phyloP scores from a whole-genome alignment of 2,888 invertebrate genomes.

The Idaea dimidiata region DNA sequence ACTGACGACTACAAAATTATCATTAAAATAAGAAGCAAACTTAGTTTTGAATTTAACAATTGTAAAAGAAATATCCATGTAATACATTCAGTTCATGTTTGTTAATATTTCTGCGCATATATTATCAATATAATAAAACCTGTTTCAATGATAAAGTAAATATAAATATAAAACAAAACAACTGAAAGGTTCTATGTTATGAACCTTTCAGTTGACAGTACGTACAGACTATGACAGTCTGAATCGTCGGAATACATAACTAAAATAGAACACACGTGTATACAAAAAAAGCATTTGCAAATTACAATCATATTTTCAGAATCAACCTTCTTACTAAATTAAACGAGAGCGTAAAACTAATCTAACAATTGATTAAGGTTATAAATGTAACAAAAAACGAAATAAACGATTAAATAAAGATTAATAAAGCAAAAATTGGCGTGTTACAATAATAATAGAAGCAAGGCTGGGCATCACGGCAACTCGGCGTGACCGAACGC shows the following conservation, averaged over 20 bases:
- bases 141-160: background rate
- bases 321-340: background rate
- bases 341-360: background rate
- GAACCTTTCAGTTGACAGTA: no score
- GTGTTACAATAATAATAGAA: constrained; percentile 13
- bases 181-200: background rate
- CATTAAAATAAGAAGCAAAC: constrained; percentile 3
- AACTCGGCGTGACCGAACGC: constrained; percentile 20
- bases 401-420: constrained; percentile 12
- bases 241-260: background rate
- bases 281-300: background rate
- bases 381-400: background rate
- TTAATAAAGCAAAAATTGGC: constrained; percentile 15
- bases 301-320: background rate
- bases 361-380: background rate
- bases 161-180: background rate
- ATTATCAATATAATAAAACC: background rate
- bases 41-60: background rate
- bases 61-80: background rate
- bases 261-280: background rate
- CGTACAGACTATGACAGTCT: background rate
- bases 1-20: constrained; percentile 10
- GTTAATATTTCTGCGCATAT: background rate
- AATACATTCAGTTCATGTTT: background rate
- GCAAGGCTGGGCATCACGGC: constrained; percentile 23